These are phyloP conservation scores for Cherax destructor DNA, from an alignment of 1,140 invertebrate species.

Conservation along the genomic window DNA sequence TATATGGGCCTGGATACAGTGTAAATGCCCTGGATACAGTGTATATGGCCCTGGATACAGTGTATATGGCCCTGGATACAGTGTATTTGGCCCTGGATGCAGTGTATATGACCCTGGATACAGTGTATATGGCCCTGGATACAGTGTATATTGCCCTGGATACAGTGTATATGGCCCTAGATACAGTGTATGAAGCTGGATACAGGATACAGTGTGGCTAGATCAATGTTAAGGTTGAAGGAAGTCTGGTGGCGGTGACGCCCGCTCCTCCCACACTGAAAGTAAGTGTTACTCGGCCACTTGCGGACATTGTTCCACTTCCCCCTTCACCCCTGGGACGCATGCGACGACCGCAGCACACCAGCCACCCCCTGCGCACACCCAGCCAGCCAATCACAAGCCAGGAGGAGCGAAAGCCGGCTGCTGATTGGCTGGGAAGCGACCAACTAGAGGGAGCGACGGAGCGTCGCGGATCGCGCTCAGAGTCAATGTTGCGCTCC, in stretches of 20 bases:
- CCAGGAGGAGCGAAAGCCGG: neutral
- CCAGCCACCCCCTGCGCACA: slow-evolving; percentile 1
- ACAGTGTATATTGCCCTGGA: no score
- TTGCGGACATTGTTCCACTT: slow-evolving; percentile 47
- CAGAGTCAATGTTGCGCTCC: slow-evolving; percentile 43
- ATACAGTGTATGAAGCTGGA: no score
- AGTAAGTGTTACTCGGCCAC: slow-evolving; percentile 49
- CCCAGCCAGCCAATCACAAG: slow-evolving; percentile 13
- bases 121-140: no score
- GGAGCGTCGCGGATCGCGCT: neutral
- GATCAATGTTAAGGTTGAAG: neutral
- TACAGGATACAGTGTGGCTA: neutral
- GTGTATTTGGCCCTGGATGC: no score
- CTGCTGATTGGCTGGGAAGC: slow-evolving; percentile 10
- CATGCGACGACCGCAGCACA: slow-evolving; percentile 19
- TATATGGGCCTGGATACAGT: no score
- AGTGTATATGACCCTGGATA: no score
- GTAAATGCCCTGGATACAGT: no score
- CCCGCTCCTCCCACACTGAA: slow-evolving; percentile 11
- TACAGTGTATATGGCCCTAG: no score
- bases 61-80: no score
- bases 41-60: no score
- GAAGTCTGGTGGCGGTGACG: neutral
- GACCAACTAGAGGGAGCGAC: neutral
- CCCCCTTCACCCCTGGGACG: slow-evolving; percentile 22